Evolutionary conservation across 2,888 invertebrate genomes (phyloP), one percentile per base, ranked within the genome.

Genomic region (Calliphora vomitoria): DNA sequence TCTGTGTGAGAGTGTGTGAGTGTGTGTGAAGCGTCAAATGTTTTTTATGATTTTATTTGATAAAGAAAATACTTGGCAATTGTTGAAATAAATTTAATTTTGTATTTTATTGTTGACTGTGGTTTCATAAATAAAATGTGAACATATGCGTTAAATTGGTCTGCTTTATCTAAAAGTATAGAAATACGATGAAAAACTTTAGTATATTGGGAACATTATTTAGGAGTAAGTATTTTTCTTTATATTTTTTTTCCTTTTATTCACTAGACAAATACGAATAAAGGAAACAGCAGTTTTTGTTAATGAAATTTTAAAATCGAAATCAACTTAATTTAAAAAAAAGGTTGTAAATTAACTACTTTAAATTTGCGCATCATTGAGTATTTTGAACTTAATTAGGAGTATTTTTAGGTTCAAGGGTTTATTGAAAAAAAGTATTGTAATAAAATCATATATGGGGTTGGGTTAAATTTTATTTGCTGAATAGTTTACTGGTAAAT

Each of bases 81-180:
- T 82, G 81, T 62, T 74, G 55, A 87, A 87, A 71, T 84, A 84
- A 87, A 87, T 87, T 84, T 79, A 82, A 81, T 87, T 82, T 66
- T 47, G 72, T 84, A 78, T 84, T 84, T 87, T 87, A 79, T 84
- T 84, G 69, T 82, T 58, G 74, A 66, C 68, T 87, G 87, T 69
- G 84, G 84, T 84, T 87, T 82, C 82, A 82, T 84, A 76, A 53
- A 75, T 80, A 75, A 69, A 68, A 62, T 85, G 68, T 78, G 68
- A 84, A 82, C 87, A 84, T 82, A 74, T 87, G 87, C 87, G 68
- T 62, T 72, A 78, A 84, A 87, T 87, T 78, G 87, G 58, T 78
- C 60, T 84, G 53, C 66, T 72, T 53, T 50, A 78, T 76, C n/a
- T 79, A 25, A 11, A 31, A 53, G 13, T 3, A 18, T 35, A 58